A percentile compares a stretch with the other conserved stretches of the same genome.
phyloP scores from a whole-genome alignment of 2,113 vertebrate species.

The Sylvicapra grimmia region DNA sequence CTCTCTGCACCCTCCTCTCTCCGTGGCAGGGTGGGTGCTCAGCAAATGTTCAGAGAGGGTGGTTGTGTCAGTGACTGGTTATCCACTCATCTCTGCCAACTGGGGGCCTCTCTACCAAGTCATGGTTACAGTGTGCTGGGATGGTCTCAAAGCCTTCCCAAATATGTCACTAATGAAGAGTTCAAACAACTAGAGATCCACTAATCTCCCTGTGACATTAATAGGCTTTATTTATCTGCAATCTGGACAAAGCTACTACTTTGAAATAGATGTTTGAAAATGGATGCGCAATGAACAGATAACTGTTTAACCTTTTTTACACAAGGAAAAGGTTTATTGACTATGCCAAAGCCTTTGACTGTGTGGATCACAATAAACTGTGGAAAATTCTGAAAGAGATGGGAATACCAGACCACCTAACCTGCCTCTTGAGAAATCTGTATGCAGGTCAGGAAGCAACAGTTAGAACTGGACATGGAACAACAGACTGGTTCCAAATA shows the following conservation, averaged over 20 bases:
- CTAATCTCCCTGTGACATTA: neutral
- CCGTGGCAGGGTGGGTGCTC: rapidly evolving
- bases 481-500: no score
- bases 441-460: no score
- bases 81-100: neutral
- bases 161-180: neutral
- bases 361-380: no score
- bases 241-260: neutral
- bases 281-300: rapidly evolving
- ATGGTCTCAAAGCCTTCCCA: neutral
- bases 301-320: neutral
- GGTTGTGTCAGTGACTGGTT: rapidly evolving
- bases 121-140: rapidly evolving
- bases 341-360: no score
- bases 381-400: no score
- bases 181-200: neutral
- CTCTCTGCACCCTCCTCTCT: neutral
- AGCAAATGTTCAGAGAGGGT: rapidly evolving
- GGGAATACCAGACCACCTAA: no score
- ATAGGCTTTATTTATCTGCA: neutral
- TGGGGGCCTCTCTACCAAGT: neutral
- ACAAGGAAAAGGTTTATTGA: no score
- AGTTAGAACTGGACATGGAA: no score
- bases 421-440: no score
- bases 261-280: neutral